Evolutionary conservation across 2,113 vertebrate genomes (phyloP), one percentile per base, ranked within the genome.

Genomic region (Pseudorasbora parva): DNA sequence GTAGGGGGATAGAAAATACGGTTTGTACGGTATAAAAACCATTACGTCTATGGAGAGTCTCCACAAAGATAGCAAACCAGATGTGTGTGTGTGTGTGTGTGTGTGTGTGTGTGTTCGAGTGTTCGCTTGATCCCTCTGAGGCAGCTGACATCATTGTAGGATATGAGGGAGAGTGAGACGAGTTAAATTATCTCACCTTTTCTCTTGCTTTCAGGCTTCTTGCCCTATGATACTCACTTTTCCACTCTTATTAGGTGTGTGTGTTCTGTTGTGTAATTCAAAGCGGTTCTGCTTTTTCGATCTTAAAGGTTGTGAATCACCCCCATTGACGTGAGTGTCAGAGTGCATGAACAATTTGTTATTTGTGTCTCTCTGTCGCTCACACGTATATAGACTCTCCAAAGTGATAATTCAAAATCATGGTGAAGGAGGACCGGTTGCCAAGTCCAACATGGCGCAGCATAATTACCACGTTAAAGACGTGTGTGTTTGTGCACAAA

Each of bases 271-370:
- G 74, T 80, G 78, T 81, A 80, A 84, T 80, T 84, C 71, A 68
- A 30, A 81, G 62, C 25, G 17, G 23, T 23, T 69, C 82, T 84
- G 86, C 64, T 64, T 82, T 82, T 87, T 82, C 54, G 81, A 79
- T 87, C 72, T 68, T n/a, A 81, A 76, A 66, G 78, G 43, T 87
- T 82, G 83, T 87, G 86, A 87, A 84, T 84, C 86, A 84, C 57
- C 41, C 62, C 69, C 82, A 81, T 71, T 87, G 86, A 84, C 73
- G 73, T 17, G 56, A 78, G 73, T 78, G 72, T 84, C 82, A 62
- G 86, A 78, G 82, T 57, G 73, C 82, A 77, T 54, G 73, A 76
- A 72, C 83, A 43, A 82, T 87, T 84, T 66, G 74, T 84, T 73
- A 84, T 84, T 54, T 64, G 71, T 81, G 62, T 84, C 60, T 86